Evolutionary conservation across 2,797 vertebrate genomes (phyloP).

Genomic region (Amblyopsis hoosieri): DNA sequence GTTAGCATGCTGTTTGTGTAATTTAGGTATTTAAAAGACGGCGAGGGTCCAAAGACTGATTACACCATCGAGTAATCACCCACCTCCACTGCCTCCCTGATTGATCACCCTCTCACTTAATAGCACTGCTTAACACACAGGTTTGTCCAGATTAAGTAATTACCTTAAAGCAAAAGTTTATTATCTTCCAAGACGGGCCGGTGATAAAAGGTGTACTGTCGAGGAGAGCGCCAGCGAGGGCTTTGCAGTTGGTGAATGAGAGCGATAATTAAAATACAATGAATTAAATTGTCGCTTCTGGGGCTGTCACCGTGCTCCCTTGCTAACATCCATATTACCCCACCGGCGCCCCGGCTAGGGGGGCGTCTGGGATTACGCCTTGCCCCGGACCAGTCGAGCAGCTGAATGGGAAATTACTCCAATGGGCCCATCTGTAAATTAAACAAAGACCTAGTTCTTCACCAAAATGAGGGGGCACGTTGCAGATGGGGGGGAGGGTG

Average conservation of each 20-base stretch:
- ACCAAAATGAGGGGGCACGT: constrained; percentile 16
- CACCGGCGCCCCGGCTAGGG: constrained; percentile 60
- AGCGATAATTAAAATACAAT: constrained; percentile 79
- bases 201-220: constrained; percentile 83
- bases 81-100: constrained; percentile 81
- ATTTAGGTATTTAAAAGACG: constrained; percentile 81
- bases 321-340: constrained; percentile 78
- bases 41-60: constrained; percentile 85
- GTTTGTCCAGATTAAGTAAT: constrained; percentile 98
- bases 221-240: constrained; percentile 27
- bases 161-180: constrained; percentile 92
- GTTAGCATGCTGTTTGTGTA: constrained; percentile 88
- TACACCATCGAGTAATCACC: constrained; percentile 81
- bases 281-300: constrained; percentile 69
- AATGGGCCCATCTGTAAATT: constrained; percentile 52
- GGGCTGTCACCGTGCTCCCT: constrained; percentile 63
- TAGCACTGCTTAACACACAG: constrained; percentile 93
- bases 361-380: constrained; percentile 60
- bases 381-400: constrained; percentile 27
- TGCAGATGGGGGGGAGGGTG: not conserved
- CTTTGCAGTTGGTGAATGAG: constrained; percentile 52
- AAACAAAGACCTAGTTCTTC: constrained; percentile 62
- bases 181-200: constrained; percentile 82
- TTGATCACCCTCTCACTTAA: constrained; percentile 85
- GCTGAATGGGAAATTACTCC: constrained; percentile 57